A percentile compares a stretch with the other conserved stretches of the same genome.
Evolutionary conservation across 2,888 invertebrate species (phyloP).

Genomic region (Drosophila kambysellisi): DNA sequence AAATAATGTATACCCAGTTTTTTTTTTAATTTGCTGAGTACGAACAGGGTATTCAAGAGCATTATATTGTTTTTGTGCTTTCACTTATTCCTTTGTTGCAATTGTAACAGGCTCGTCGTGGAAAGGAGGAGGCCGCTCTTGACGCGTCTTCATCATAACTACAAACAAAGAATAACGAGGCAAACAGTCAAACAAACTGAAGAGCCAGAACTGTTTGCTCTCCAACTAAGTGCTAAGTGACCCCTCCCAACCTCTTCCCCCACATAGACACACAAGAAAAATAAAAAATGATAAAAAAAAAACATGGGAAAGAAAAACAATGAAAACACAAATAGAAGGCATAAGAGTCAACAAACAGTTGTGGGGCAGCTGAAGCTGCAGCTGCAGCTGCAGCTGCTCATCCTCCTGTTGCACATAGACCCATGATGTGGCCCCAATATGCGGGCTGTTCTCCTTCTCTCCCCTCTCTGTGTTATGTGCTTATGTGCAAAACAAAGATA

Average conservation of each 20-base stretch:
- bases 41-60: slow-evolving; percentile 27
- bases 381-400: not conserved
- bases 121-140: slow-evolving; percentile 15
- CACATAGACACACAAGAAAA: not conserved
- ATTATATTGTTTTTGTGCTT: slow-evolving; percentile 50
- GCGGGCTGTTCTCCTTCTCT: not conserved
- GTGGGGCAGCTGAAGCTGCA: slow-evolving; percentile 12
- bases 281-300: slow-evolving; percentile 5
- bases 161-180: slow-evolving; percentile 67
- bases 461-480: not conserved
- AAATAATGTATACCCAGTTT: not conserved
- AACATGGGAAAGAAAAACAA: slow-evolving; percentile 14
- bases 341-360: slow-evolving; percentile 52
- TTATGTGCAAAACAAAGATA: not conserved
- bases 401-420: slow-evolving; percentile 1
- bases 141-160: slow-evolving; percentile 68
- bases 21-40: not conserved
- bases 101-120: slow-evolving; percentile 48
- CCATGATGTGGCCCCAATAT: slow-evolving; percentile 5
- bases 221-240: slow-evolving; percentile 54
- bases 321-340: slow-evolving; percentile 28
- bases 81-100: slow-evolving; percentile 64
- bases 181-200: slow-evolving; percentile 51
- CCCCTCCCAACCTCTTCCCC: no score
- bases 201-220: slow-evolving; percentile 65